phyloP scores from a whole-genome alignment of 2,888 invertebrate genomes.

The Creontiades dilutus region DNA sequence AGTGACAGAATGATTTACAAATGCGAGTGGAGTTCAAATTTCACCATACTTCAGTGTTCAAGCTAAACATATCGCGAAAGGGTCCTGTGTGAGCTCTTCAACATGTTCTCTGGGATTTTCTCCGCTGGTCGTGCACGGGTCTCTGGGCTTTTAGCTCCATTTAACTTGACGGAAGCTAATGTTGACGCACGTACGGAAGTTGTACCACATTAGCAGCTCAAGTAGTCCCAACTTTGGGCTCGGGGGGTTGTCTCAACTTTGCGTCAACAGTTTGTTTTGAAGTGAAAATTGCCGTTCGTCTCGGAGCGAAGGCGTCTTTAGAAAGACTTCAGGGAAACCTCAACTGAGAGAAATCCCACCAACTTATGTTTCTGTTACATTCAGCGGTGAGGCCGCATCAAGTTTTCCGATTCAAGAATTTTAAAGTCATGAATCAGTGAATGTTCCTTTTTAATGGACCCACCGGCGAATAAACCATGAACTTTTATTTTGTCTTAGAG shows the following conservation, averaged over 20 bases:
- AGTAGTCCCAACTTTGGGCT: constrained; percentile 30
- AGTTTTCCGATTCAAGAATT: no score
- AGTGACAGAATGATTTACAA: no score
- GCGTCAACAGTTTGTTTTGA: constrained; percentile 36
- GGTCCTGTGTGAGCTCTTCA: background rate
- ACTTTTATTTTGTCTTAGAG: no score
- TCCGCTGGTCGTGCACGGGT: background rate
- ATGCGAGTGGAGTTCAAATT: no score
- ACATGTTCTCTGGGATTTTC: background rate
- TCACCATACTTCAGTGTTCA: no score
- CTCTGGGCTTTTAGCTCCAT: constrained; percentile 37
- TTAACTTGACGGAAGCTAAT: constrained; percentile 48
- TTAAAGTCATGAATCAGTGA: no score
- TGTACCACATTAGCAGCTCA: constrained; percentile 45
- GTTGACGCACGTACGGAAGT: constrained; percentile 50
- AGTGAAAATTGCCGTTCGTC: constrained; percentile 33
- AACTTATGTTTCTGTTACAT: constrained; percentile 14
- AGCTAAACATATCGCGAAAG: no score
- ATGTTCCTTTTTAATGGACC: no score
- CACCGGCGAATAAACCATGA: no score
- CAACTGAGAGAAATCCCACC: background rate
- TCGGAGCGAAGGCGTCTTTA: background rate
- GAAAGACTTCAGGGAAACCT: constrained; percentile 18
- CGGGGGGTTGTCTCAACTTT: constrained; percentile 15
- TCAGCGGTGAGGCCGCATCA: no score